Base-by-base conservation (phyloP, 2,797 vertebrate genomes). In the Brachymystax lenok region DNA sequence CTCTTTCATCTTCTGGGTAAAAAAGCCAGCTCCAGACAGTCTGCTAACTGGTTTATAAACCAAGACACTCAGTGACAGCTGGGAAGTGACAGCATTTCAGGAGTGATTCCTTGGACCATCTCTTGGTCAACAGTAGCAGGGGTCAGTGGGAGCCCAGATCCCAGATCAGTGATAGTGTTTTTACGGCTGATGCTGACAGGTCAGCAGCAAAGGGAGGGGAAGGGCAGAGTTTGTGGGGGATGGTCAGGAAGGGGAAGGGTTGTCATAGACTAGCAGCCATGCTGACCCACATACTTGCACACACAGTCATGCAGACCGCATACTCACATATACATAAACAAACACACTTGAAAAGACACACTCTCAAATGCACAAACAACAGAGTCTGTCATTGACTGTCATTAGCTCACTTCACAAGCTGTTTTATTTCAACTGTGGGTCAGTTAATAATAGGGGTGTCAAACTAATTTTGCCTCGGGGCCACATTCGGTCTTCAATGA, bases 181-280 rank as follows among this genome's bases (percentile, higher is more conserved):
- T 76, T 76, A 78, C 24, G 74, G 35, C 71, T 76, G 76, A 80
- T 77, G 52, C 51, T 81, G 54, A 71, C 67, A 76, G 74, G 77
- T 74, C n/a, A 4, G 28, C n/a, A 21, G 63, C 4, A 33, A 17
- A 27, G 40, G 50, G 40, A 17, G 8, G 33, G 33, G 40, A 46
- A 12, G 67, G 67, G 17, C 19, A 40, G 67, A 35, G 13, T 70
- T 46, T 17, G 28, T 17, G 28, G 66, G 30, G 28, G 66, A 19
- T 30, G 66, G 30, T 33, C 17, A 68, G 30, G 4, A 27, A 5
- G n/a, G 5, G 61, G 54, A 46, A 50, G 50, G 50, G 12, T 3
- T 68, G 30, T 54, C 16, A 28, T 27, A 68, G 40, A 7, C 40
- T 12, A 46, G 40, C 40, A 46, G 12, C 40, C 40, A 46, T 46